phyloP scores from a whole-genome alignment of 35 echinoderm and acorn worm species.

The Lytechinus variegatus region DNA sequence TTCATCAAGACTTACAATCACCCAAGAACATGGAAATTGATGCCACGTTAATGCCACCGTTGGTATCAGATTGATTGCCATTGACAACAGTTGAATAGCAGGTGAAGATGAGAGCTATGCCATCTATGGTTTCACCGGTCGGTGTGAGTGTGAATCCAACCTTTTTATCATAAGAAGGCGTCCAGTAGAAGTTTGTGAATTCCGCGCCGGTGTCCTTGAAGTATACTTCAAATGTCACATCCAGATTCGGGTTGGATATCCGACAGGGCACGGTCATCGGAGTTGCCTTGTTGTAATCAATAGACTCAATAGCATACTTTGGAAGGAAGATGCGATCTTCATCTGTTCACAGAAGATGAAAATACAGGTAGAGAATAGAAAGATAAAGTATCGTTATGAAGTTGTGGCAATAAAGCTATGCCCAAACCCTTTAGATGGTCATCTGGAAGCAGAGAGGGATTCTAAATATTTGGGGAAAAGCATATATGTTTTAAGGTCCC shows the following conservation, averaged over 20 bases:
- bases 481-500: no score
- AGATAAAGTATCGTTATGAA: neutral
- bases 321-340: neutral
- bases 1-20: neutral
- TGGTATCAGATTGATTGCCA: neutral
- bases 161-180: neutral
- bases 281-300: neutral
- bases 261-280: neutral
- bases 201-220: neutral
- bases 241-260: neutral
- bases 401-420: no score
- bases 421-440: no score
- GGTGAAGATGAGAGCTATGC: neutral
- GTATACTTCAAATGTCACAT: neutral
- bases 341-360: neutral
- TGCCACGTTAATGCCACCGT: neutral
- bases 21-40: neutral
- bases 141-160: neutral
- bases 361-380: neutral
- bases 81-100: neutral
- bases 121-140: neutral
- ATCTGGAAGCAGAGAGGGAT: no score
- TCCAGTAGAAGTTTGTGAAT: conserved; percentile 15
- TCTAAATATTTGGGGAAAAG: no score
- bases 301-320: neutral